phyloP scores from a whole-genome alignment of 2,113 vertebrate genomes.

The Ptychochromis oligacanthus region DNA sequence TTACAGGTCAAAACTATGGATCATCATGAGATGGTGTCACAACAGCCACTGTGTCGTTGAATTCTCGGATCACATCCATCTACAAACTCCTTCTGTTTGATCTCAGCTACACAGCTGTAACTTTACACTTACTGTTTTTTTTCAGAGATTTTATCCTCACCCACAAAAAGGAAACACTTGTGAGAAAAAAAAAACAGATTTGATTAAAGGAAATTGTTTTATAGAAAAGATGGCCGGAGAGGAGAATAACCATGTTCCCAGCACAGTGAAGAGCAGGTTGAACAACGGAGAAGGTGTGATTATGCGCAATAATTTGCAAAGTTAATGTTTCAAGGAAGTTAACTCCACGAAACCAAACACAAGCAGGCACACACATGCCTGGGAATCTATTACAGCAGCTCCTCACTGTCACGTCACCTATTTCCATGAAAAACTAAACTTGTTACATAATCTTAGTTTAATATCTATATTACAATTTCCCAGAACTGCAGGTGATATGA shows the following conservation, averaged over 20 bases:
- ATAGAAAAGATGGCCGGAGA: background rate
- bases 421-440: background rate
- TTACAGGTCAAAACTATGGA: background rate
- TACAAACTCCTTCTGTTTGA: background rate
- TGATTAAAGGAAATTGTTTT: background rate
- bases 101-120: background rate
- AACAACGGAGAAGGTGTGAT: background rate
- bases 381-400: background rate
- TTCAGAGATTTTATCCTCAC: background rate
- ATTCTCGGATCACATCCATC: background rate
- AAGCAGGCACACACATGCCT: constrained; percentile 6
- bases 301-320: background rate
- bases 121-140: too few relatives aligned
- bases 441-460: background rate
- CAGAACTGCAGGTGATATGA: background rate
- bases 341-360: background rate
- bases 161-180: background rate
- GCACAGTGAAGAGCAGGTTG: background rate
- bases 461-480: background rate
- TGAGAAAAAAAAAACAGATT: background rate
- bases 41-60: background rate
- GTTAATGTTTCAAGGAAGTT: background rate
- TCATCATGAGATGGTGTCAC: background rate
- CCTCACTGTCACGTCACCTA: background rate
- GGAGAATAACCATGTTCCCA: background rate